A percentile compares a stretch with the other conserved stretches of the same genome.
phyloP scores from a whole-genome alignment of 2,113 vertebrate species.

The Arizona elegans region DNA sequence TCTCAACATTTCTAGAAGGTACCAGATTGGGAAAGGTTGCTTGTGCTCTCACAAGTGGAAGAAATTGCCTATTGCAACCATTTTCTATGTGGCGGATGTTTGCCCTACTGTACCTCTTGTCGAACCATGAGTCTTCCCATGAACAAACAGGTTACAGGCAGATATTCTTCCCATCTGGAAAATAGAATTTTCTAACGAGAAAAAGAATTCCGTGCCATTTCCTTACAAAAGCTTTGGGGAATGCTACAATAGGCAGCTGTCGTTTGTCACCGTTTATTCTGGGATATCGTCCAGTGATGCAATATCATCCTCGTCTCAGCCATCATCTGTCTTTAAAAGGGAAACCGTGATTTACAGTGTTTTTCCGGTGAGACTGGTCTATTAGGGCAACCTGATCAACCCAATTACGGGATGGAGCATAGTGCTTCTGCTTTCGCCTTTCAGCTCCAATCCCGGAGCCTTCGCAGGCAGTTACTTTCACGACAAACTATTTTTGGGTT shows the following conservation, averaged over 20 bases:
- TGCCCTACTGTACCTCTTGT: not conserved
- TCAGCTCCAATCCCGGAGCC: too few relatives aligned
- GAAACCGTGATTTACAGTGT: not conserved
- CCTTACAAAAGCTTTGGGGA: not conserved
- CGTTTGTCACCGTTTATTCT: too few relatives aligned
- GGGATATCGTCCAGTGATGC: too few relatives aligned
- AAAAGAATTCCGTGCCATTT: not conserved
- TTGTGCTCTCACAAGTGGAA: not conserved
- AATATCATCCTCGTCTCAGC: not conserved
- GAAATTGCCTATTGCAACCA: not conserved
- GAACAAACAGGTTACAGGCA: not conserved
- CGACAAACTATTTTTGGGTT: too few relatives aligned
- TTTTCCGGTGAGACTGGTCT: too few relatives aligned
- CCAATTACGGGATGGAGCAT: too few relatives aligned
- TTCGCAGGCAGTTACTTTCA: too few relatives aligned
- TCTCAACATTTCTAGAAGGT: not conserved
- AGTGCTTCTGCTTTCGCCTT: too few relatives aligned
- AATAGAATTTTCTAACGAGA: not conserved
- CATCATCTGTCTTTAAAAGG: not conserved
- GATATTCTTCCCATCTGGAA: not conserved
- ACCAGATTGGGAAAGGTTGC: not conserved
- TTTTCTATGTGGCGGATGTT: not conserved
- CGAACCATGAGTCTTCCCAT: rapidly evolving
- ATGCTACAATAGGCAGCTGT: too few relatives aligned
- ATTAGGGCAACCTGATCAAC: too few relatives aligned